Base-by-base conservation (phyloP, 2,113 vertebrate genomes). In the Lucifuga dentata region DNA sequence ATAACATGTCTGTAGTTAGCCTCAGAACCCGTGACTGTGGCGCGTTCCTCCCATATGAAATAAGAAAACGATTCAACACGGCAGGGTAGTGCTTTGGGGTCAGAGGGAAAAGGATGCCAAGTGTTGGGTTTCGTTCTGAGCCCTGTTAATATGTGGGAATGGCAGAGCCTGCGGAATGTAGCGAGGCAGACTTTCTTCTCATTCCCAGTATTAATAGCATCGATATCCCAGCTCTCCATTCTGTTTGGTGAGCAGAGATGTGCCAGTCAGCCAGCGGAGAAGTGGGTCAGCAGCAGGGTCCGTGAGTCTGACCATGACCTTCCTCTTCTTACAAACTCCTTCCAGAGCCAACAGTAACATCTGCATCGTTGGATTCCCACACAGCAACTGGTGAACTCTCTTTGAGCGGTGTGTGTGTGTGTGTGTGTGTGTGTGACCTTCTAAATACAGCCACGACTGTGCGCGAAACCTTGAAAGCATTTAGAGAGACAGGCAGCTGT, bases 191-290 rank as follows among this genome's bases (percentile, higher is more conserved):
- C 84, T 84, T 86, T 82, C 73, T 77, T 81, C 76, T 75, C 53
- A 67, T 70, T 77, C 73, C 76, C 66, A 76, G 68, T 89, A 87
- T 88, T 85, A 87, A 89, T 87, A 84, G 84, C 67, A 12, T 33
- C 52, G 64, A 84, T 80, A 75, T 76, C 53, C 60, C 33, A 67
- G 73, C 65, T 65, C 73, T 80, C 58, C 9, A 36, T 33, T 46
- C 61, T 70, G 16, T 73, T 79, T 75, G 63, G 80, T 67, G 57
- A 74, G 68, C 55, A 51, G 58, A 56, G 56, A 73, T 71, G 69
- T 13, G 57, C 58, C 50, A 15, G 16, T 62, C 32, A 41, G 51
- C 64, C 24, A 35, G 19, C 36, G 32, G 49, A 73, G 62, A 88
- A 89, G 50, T 86, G 75, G 88, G 86, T 89, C 88, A 92, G 21